phyloP scores from a whole-genome alignment of 2,888 invertebrate species.

The Elmis aenea region DNA sequence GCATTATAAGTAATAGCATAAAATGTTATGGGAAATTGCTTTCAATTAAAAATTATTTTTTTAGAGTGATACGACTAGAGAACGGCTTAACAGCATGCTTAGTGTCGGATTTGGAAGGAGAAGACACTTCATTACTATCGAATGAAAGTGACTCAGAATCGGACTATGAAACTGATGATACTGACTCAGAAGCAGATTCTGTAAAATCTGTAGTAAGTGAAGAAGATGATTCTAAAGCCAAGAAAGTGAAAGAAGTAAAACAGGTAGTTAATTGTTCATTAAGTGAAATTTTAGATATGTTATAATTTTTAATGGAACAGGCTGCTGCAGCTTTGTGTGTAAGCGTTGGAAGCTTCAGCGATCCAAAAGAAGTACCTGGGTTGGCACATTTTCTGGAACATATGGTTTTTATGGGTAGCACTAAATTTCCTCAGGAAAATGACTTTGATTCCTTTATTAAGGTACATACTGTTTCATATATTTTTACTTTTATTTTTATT shows the following conservation, averaged over 20 bases:
- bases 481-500: no score
- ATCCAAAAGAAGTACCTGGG: constrained; percentile 71
- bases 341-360: constrained; percentile 74
- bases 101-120: constrained; percentile 59
- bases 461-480: constrained; percentile 44
- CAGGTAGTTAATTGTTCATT: constrained; percentile 29
- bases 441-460: constrained; percentile 76
- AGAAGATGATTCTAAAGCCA: constrained; percentile 28
- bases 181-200: constrained; percentile 20
- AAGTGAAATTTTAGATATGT: constrained; percentile 1
- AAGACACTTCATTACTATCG: constrained; percentile 30
- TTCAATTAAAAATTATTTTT: constrained; percentile 19
- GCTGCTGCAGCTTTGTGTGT: constrained; percentile 74
- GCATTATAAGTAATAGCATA: constrained; percentile 67
- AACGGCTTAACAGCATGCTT: constrained; percentile 71
- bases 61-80: constrained; percentile 58
- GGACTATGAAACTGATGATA: constrained; percentile 29
- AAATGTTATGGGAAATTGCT: not conserved
- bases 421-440: constrained; percentile 82
- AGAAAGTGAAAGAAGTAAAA: constrained; percentile 38
- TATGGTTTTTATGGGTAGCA: constrained; percentile 94
- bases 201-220: constrained; percentile 32
- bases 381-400: constrained; percentile 84
- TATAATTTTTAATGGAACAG: constrained; percentile 40
- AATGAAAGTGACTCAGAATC: constrained; percentile 29